Evolutionary conservation across 2,797 vertebrate genomes (phyloP).

Genomic region (Pachyuromys duprasi): DNA sequence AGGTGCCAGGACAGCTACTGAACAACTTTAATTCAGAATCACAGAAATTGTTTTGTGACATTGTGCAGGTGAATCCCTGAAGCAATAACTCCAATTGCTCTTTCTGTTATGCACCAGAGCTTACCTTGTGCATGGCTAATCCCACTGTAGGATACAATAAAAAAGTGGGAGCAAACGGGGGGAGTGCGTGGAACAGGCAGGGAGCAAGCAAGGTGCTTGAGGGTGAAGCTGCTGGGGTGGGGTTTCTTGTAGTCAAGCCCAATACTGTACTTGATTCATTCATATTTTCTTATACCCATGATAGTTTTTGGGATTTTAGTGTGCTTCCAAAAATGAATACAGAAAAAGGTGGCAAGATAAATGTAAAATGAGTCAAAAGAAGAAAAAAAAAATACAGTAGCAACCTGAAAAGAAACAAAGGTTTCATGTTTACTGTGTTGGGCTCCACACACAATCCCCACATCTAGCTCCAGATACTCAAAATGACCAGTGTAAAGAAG

Average conservation of each 20-base stretch:
- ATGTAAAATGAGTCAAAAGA: background rate
- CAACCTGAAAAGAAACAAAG: background rate
- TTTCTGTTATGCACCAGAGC: background rate
- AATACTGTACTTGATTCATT: background rate
- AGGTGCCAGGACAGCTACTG: background rate
- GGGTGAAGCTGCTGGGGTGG: background rate
- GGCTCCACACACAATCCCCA: fast-evolving
- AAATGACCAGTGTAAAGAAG: background rate
- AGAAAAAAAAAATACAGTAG: background rate
- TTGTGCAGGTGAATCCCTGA: too few species aligned
- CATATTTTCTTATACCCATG: background rate
- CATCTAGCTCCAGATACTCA: background rate
- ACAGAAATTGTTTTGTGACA: background rate
- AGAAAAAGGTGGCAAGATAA: background rate
- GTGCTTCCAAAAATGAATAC: background rate
- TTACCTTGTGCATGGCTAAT: background rate
- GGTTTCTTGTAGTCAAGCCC: background rate
- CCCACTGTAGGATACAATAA: fast-evolving
- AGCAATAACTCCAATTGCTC: too few species aligned
- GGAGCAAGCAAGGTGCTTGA: too few species aligned
- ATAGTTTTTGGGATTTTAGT: background rate
- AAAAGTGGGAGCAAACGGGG: background rate
- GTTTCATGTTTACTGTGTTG: background rate
- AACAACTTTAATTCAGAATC: background rate
- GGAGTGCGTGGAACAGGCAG: too few species aligned